These are phyloP conservation scores for Hirudo medicinalis DNA, from an alignment of 1,140 invertebrate genomes.

Conservation along the genomic window DNA sequence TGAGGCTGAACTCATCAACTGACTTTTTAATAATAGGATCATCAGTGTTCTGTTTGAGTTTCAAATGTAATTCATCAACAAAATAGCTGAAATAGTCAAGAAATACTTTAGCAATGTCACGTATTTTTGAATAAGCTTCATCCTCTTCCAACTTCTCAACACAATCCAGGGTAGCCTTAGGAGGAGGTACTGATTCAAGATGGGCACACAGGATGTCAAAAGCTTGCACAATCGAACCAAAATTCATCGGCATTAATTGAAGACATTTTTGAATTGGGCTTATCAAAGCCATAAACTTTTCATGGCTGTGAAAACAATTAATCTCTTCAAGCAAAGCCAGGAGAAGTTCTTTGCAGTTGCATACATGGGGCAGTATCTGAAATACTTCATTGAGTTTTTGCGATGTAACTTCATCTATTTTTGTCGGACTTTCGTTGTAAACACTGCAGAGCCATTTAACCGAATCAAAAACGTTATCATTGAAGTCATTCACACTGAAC, in stretches of 20 bases:
- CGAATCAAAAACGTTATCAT: not conserved
- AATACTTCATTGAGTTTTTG: not conserved
- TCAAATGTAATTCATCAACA: constrained; percentile 3
- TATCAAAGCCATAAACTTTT: constrained; percentile 8
- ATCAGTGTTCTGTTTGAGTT: not conserved
- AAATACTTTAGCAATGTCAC: not conserved
- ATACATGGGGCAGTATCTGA: not conserved
- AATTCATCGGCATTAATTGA: not conserved
- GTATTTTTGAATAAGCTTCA: not conserved
- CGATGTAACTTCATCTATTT: not conserved
- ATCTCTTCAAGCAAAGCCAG: not conserved
- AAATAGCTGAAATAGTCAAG: not conserved
- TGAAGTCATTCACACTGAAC: not conserved
- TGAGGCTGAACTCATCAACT: not conserved
- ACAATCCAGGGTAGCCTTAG: not conserved
- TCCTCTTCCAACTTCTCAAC: not conserved
- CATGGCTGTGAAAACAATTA: not conserved
- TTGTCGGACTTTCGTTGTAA: not conserved
- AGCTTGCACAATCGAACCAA: not conserved
- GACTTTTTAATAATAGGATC: not conserved
- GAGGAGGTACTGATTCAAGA: not conserved
- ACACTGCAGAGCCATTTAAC: not conserved
- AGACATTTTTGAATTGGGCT: not conserved
- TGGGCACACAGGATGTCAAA: constrained; percentile 2
- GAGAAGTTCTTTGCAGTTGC: not conserved